Conservation (phyloP, 2,888 invertebrate genomes). For the Dimorphilus gyrociliatus region DNA sequence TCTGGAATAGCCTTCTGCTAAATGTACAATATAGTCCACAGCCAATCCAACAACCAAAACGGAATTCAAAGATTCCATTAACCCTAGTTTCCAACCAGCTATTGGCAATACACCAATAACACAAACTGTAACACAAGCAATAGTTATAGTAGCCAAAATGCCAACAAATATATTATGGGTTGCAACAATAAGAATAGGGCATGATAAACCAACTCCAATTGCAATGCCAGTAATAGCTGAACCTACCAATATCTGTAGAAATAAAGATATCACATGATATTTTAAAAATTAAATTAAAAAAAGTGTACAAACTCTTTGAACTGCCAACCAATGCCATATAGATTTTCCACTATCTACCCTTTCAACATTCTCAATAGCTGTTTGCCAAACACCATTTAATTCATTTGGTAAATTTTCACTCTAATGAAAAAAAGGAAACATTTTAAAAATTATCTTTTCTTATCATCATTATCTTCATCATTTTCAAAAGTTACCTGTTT, state of each 20-base stretch:
- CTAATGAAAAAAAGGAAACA: too few relatives aligned
- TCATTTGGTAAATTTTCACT: too few relatives aligned
- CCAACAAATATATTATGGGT: conserved; percentile 9
- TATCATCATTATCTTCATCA: too few relatives aligned
- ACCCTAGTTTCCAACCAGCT: conserved; percentile 12
- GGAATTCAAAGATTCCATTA: conserved; percentile 20
- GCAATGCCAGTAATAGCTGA: conserved; percentile 4
- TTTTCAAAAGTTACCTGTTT: too few relatives aligned
- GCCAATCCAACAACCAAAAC: conserved; percentile 21
- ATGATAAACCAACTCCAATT: conserved; percentile 5
- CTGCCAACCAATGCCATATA: too few relatives aligned
- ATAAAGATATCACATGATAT: background rate
- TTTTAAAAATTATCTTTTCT: too few relatives aligned
- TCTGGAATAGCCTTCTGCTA: conserved; percentile 19
- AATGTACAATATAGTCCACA: conserved; percentile 22
- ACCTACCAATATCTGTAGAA: conserved; percentile 3
- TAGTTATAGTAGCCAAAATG: conserved; percentile 8
- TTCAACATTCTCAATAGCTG: too few relatives aligned
- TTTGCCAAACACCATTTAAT: too few relatives aligned
- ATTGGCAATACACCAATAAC: conserved; percentile 10
- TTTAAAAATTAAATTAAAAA: too few relatives aligned
- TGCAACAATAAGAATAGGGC: conserved; percentile 5
- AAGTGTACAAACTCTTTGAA: too few relatives aligned
- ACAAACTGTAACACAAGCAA: conserved; percentile 7
- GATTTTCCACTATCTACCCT: too few relatives aligned